Percentiles rank a stretch among this genome's conserved stretches.
phyloP scores from a whole-genome alignment of 2,113 vertebrate species.

The Columba janthina region DNA sequence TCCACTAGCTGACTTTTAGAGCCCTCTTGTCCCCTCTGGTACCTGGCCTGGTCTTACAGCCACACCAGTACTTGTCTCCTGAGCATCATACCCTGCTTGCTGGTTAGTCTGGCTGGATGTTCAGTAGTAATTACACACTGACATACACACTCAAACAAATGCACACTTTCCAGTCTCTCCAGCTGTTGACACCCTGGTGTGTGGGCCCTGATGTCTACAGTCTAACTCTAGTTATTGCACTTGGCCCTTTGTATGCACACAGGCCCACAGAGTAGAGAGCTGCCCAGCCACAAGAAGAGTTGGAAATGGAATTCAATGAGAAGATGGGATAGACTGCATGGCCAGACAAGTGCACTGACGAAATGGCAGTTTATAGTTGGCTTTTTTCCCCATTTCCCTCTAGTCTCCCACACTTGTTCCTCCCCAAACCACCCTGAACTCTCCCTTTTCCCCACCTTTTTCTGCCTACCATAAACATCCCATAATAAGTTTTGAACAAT shows the following conservation, averaged over 20 bases:
- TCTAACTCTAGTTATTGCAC: not conserved
- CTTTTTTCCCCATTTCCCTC: not conserved
- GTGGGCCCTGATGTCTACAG: not conserved
- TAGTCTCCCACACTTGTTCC: not conserved
- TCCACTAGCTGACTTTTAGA: not conserved
- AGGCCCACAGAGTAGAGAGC: not conserved
- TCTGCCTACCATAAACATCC: not conserved
- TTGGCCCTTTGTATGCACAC: not conserved
- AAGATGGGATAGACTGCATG: not conserved
- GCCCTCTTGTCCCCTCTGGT: rapidly evolving
- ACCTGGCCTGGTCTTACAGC: not conserved
- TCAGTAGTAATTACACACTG: not conserved
- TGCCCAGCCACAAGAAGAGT: rapidly evolving
- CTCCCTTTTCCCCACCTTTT: too few relatives aligned
- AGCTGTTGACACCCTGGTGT: not conserved
- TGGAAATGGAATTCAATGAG: not conserved
- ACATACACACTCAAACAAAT: not conserved
- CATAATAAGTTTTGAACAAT: not conserved
- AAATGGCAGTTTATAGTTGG: not conserved
- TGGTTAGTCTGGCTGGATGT: not conserved
- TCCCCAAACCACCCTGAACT: too few relatives aligned
- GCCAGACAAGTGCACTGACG: not conserved
- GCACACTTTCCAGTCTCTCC: not conserved
- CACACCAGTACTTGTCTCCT: not conserved
- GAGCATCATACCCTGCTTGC: not conserved